Evolutionary conservation across 2,797 vertebrate species (phyloP), one percentile per base, ranked within the genome.

Genomic region (Fistularia commersonii): DNA sequence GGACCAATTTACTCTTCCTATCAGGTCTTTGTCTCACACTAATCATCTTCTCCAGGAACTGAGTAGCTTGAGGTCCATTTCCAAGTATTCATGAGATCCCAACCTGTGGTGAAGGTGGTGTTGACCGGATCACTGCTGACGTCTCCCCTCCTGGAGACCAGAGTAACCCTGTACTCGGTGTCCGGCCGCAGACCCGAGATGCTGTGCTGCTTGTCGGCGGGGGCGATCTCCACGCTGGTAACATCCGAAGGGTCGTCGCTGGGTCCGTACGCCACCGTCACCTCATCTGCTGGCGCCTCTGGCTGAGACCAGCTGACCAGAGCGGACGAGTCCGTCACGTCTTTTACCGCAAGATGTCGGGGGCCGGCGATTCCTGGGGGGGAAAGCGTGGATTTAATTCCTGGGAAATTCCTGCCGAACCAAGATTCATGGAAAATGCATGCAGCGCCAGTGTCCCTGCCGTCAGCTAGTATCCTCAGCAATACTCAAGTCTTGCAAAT

Each of bases 221-320:
- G 76, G 0, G 80, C 81, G 43, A 98, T 88, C 7, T 93, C 89
- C 0, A 93, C 86, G 0, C 76, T 88, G 38, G 82, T 91, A 57
- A 81, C 76, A 49, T 91, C 89, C 0, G 88, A 90, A 0, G 90
- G 89, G 43, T 86, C 60, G 0, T 87, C 84, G 72, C 77, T 65
- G 7, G 80, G 76, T n/a, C 44, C 39, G 41, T 94, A 98, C 0
- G 83, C 86, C 57, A 99, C 77, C 38, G 89, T 89, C 2, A 97
- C 59, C 8, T 76, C 72, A 1, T 96, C 93, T 0, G 92, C 82
- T 10, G 91, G 86, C 14, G 93, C 92, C 76, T 91, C 60, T 0
- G 97, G 93, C 55, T 89, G 92, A 64, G 83, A 87, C 97, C 97
- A 99, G 0, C 93, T 88, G 74, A 98, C 79, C 32, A 97, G 87